A percentile compares a stretch with the other conserved stretches of the same genome.
Conservation (phyloP, 2,113 vertebrate species). For the Mesembrinibis cayennensis region DNA sequence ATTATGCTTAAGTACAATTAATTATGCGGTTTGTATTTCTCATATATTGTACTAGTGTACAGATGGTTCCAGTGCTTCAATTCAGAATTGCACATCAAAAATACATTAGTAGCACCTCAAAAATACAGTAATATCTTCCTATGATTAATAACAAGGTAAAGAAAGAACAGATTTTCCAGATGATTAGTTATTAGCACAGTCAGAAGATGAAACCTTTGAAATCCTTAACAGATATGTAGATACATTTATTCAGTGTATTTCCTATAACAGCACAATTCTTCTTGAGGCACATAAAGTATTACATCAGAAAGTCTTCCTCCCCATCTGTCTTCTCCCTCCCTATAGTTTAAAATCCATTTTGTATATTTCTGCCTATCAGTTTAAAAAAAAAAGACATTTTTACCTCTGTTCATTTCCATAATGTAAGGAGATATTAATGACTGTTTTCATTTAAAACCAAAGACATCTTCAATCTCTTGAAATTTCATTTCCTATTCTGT, state of each 20-base stretch:
- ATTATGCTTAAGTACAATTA: not conserved
- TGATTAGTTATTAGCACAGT: not conserved
- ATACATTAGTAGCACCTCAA: not conserved
- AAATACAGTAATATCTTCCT: not conserved
- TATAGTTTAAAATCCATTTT: not conserved
- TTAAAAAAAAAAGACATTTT: rapidly evolving
- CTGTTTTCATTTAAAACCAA: not conserved
- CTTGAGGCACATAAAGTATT: not conserved
- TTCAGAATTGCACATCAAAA: not conserved
- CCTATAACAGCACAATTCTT: not conserved
- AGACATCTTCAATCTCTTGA: not conserved
- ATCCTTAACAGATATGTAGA: not conserved
- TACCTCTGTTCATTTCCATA: not conserved
- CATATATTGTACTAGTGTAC: not conserved
- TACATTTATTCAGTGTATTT: not conserved
- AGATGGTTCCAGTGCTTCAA: not conserved
- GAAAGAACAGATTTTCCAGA: not conserved
- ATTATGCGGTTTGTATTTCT: not conserved
- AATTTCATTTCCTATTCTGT: not conserved
- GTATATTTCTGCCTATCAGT: not conserved
- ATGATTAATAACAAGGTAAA: not conserved
- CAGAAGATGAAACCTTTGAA: not conserved
- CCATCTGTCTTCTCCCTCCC: rapidly evolving
- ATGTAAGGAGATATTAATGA: not conserved
- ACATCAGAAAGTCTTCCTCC: not conserved